A percentile compares a stretch with the other conserved stretches of the same genome.
Conservation (phyloP, 1,140 invertebrate genomes). For the Drosophila pachea region DNA sequence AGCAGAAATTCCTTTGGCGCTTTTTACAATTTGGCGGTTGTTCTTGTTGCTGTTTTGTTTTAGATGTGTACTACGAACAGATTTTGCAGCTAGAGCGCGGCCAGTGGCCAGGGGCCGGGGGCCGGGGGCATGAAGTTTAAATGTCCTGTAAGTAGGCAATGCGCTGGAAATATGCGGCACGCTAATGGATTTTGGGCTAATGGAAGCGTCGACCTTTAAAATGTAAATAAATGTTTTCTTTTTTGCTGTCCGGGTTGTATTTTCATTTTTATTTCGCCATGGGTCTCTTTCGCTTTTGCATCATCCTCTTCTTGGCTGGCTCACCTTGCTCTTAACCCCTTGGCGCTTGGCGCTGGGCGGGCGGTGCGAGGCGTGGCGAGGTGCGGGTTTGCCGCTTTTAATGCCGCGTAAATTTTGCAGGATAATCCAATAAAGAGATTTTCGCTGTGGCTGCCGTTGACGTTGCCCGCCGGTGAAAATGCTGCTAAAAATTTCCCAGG, state of each 20-base stretch:
- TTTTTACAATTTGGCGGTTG: slow-evolving; percentile 8
- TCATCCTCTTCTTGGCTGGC: not conserved
- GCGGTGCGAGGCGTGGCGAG: not conserved
- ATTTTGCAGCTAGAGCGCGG: slow-evolving; percentile 31
- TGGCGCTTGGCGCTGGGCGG: slow-evolving; percentile 9
- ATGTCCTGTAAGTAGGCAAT: slow-evolving; percentile 58
- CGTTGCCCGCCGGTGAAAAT: slow-evolving; percentile 36
- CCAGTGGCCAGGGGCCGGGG: not conserved
- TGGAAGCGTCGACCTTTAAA: slow-evolving; percentile 72
- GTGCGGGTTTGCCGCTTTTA: slow-evolving; percentile 61
- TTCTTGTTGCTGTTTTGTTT: slow-evolving; percentile 8
- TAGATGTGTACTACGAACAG: slow-evolving; percentile 12
- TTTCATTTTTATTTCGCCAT: slow-evolving; percentile 15
- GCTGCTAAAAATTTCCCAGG: slow-evolving; percentile 50
- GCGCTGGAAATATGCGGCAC: slow-evolving; percentile 58
- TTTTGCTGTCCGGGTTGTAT: slow-evolving; percentile 8
- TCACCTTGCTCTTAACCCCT: slow-evolving; percentile 68
- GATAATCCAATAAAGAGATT: slow-evolving; percentile 77
- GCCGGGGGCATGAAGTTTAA: slow-evolving; percentile 49
- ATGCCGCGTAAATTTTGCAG: slow-evolving; percentile 76
- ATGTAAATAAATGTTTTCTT: slow-evolving; percentile 66
- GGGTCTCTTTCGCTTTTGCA: slow-evolving; percentile 10
- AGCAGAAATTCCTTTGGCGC: slow-evolving; percentile 21
- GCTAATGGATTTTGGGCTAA: slow-evolving; percentile 72
- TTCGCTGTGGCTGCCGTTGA: slow-evolving; percentile 62